These are phyloP conservation scores for Ciconia nigra DNA, from an alignment of 2,797 vertebrate genomes.

Conservation along the genomic window DNA sequence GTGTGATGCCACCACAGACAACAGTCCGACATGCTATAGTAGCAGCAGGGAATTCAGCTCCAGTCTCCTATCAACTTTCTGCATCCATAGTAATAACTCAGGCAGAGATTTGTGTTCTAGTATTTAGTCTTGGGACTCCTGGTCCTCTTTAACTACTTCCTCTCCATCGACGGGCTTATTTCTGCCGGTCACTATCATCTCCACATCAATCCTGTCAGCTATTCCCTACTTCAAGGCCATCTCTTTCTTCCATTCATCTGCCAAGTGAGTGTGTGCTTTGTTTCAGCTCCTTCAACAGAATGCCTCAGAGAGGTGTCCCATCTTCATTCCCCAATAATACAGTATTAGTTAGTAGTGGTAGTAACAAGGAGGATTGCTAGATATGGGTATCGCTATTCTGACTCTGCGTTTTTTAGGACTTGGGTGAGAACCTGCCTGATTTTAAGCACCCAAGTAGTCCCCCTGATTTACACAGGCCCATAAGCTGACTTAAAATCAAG, in stretches of 20 bases:
- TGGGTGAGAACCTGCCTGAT: background rate
- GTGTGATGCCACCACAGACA: background rate
- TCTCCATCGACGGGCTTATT: background rate
- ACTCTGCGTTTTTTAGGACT: background rate
- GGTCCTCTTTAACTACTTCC: background rate
- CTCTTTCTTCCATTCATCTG: background rate
- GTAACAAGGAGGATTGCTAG: background rate
- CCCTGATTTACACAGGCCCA: background rate
- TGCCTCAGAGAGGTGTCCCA: background rate
- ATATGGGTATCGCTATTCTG: background rate
- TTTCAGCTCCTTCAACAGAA: background rate
- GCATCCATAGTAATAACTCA: background rate
- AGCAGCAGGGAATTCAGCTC: background rate
- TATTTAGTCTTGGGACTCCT: background rate
- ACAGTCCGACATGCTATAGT: background rate
- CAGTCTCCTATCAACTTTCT: background rate
- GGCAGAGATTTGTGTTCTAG: background rate
- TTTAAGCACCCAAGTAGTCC: background rate
- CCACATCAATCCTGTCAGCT: background rate
- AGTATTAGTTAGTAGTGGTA: background rate
- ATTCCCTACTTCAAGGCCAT: background rate
- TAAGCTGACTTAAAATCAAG: background rate
- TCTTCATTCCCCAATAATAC: background rate
- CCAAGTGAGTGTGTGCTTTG: background rate
- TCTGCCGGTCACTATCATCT: background rate